A percentile compares a stretch with the other conserved stretches of the same genome.
Evolutionary conservation across 1,140 invertebrate genomes (phyloP).

Genomic region (Argopecten irradians): DNA sequence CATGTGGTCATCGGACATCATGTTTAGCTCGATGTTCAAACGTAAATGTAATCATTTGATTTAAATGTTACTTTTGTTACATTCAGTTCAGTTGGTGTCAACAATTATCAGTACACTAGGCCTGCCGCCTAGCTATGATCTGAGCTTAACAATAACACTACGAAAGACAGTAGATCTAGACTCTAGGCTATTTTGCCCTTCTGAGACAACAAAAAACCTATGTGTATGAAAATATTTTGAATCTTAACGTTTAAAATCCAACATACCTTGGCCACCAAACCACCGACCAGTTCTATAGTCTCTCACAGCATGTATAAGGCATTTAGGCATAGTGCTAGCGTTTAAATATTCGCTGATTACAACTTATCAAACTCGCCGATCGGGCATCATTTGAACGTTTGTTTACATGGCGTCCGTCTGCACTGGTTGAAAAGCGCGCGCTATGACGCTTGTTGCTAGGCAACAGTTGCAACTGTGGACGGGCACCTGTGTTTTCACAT

Average conservation of each 20-base stretch:
- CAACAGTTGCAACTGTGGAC: conserved; percentile 12
- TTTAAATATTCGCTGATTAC: not conserved
- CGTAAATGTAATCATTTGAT: no score
- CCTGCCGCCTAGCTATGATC: no score
- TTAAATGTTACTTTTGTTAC: no score
- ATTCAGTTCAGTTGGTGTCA: no score
- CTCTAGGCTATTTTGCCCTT: no score
- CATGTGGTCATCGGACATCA: no score
- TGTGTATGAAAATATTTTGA: not conserved
- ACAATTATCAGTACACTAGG: no score
- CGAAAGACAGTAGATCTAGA: no score
- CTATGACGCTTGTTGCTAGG: conserved; percentile 50
- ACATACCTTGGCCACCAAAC: conserved; percentile 36
- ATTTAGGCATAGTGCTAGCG: conserved; percentile 47
- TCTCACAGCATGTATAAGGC: conserved; percentile 47
- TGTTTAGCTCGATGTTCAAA: no score
- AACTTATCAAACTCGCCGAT: not conserved
- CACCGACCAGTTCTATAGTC: conserved; percentile 47
- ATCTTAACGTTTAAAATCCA: not conserved
- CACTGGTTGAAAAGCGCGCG: conserved; percentile 35
- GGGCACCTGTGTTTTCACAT: not conserved
- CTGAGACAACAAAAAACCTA: no score
- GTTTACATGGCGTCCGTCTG: conserved; percentile 53
- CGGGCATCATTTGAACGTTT: conserved; percentile 33
- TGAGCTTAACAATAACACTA: no score